Evolutionary conservation across 2,113 vertebrate species (phyloP).

Genomic region (Lycaon pictus): DNA sequence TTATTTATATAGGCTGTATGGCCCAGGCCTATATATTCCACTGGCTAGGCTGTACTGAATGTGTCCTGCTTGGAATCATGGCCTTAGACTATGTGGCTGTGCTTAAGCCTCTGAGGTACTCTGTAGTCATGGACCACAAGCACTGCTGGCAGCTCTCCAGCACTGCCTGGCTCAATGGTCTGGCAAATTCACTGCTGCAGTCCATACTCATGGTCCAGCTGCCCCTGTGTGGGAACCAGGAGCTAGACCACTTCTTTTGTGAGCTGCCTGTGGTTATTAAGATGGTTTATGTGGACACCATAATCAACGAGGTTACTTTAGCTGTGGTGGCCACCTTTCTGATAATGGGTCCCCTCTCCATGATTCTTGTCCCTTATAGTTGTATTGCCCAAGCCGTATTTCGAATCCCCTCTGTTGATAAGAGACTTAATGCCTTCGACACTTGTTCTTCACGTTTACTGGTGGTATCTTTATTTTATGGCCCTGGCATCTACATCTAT

Average conservation of each 20-base stretch:
- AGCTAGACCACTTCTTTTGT: slow-evolving; percentile 71
- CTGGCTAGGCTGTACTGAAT: slow-evolving; percentile 61
- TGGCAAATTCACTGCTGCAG: slow-evolving; percentile 66
- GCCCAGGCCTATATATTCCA: slow-evolving; percentile 69
- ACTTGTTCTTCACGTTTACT: slow-evolving; percentile 59
- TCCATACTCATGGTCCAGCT: slow-evolving; percentile 70
- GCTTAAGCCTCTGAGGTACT: slow-evolving; percentile 84
- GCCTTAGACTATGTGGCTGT: slow-evolving; percentile 85
- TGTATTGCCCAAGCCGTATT: slow-evolving; percentile 53
- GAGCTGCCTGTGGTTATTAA: slow-evolving; percentile 66
- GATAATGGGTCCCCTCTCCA: slow-evolving; percentile 49
- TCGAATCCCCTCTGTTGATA: slow-evolving; percentile 35
- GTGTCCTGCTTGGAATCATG: slow-evolving; percentile 80
- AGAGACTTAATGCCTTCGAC: slow-evolving; percentile 51
- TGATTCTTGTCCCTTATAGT: slow-evolving; percentile 66
- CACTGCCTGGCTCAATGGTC: slow-evolving; percentile 77
- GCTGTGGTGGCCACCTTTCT: slow-evolving; percentile 29
- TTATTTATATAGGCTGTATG: slow-evolving; percentile 53
- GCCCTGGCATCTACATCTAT: slow-evolving; percentile 65
- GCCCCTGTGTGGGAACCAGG: slow-evolving; percentile 67
- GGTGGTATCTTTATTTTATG: slow-evolving; percentile 69
- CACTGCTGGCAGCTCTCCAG: slow-evolving; percentile 68
- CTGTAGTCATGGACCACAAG: slow-evolving; percentile 77
- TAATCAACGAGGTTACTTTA: slow-evolving; percentile 16
- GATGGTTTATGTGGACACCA: slow-evolving; percentile 64